Evolutionary conservation across 2,113 vertebrate genomes (phyloP).

Genomic region (Mohoua ochrocephala): DNA sequence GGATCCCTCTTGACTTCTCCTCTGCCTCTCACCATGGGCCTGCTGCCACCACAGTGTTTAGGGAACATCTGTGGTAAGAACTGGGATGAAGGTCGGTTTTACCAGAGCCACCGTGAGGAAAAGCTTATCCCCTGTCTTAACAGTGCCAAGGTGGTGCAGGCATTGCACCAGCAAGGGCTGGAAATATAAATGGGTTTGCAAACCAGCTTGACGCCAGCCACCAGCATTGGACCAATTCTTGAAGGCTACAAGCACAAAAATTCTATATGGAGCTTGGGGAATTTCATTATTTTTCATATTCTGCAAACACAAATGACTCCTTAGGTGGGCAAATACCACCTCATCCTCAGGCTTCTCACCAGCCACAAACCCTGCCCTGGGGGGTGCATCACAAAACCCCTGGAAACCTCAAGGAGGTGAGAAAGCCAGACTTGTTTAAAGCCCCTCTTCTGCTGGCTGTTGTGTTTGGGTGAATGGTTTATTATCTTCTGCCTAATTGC

Average conservation of each 20-base stretch:
- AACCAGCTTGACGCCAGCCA: background rate
- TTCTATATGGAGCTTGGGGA: background rate
- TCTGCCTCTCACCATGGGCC: background rate
- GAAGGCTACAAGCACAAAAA: background rate
- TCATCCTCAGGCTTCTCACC: background rate
- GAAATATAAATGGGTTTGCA: background rate
- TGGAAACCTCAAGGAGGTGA: background rate
- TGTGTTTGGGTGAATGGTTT: slow-evolving; percentile 18
- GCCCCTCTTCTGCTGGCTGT: background rate
- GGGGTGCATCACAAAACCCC: background rate
- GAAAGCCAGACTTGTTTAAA: background rate
- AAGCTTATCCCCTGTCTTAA: background rate
- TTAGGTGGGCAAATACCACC: background rate
- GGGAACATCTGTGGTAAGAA: fast-evolving
- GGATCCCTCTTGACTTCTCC: background rate
- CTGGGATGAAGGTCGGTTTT: background rate
- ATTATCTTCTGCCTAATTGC: background rate
- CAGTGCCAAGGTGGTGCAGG: background rate
- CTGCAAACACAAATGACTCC: background rate
- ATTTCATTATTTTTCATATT: background rate
- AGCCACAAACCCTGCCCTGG: background rate
- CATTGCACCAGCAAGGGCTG: background rate
- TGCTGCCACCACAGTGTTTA: background rate
- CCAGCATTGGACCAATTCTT: background rate
- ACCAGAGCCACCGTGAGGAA: fast-evolving